phyloP scores from a whole-genome alignment of 1,140 invertebrate genomes.

The Drosophila elegans region DNA sequence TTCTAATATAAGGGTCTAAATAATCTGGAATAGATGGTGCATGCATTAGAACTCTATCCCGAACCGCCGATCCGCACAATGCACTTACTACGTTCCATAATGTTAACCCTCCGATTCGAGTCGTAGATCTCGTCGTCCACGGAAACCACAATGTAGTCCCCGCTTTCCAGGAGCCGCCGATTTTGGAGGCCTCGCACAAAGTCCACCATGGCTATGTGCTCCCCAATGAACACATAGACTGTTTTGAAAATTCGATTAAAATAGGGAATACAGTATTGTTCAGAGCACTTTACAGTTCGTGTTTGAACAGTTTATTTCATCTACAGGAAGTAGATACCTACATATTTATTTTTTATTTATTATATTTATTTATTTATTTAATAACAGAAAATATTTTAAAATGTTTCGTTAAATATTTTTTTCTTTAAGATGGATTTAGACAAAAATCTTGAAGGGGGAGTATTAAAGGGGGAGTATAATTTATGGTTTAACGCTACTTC shows the following conservation, averaged over 20 bases:
- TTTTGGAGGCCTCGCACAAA: slow-evolving; percentile 89
- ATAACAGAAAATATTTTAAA: neutral
- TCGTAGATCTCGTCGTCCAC: slow-evolving; percentile 94
- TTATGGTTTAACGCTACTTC: too few relatives aligned
- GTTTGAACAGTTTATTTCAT: too few relatives aligned
- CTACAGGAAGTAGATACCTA: too few relatives aligned
- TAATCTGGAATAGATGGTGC: slow-evolving; percentile 87
- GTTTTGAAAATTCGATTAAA: slow-evolving; percentile 63
- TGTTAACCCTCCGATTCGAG: slow-evolving; percentile 88
- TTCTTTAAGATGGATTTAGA: too few relatives aligned
- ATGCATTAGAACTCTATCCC: slow-evolving; percentile 67
- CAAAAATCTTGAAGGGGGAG: too few relatives aligned
- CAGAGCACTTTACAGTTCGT: neutral
- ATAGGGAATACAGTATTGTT: neutral
- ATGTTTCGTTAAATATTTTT: neutral
- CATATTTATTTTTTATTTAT: too few relatives aligned
- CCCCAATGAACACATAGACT: slow-evolving; percentile 95
- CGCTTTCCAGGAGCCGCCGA: slow-evolving; percentile 88
- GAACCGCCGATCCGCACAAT: neutral
- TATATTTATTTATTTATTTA: too few relatives aligned
- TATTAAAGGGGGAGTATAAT: too few relatives aligned
- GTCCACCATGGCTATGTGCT: slow-evolving; percentile 93
- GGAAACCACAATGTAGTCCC: slow-evolving; percentile 93
- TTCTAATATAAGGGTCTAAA: slow-evolving; percentile 88
- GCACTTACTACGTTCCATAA: slow-evolving; percentile 89